A percentile compares a stretch with the other conserved stretches of the same genome.
Conservation (phyloP, 1,140 invertebrate genomes). For the Hesperophylax magnus region DNA sequence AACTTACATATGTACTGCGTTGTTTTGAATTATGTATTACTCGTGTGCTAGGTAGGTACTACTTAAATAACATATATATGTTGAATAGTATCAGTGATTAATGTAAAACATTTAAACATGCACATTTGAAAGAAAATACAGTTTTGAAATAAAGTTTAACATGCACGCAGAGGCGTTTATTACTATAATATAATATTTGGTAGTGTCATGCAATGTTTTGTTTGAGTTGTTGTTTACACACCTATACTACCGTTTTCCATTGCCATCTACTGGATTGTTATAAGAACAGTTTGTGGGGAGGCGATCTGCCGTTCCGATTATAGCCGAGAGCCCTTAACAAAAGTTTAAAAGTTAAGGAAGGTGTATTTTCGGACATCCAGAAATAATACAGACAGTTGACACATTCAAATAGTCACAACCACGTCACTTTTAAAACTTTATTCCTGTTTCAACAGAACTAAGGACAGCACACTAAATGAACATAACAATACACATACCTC, state of each 20-base stretch:
- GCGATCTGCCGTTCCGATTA: constrained; percentile 49
- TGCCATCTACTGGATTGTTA: constrained; percentile 46
- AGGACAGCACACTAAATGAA: constrained; percentile 46
- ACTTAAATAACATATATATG: neutral
- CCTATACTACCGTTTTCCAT: constrained; percentile 53
- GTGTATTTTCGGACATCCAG: constrained; percentile 38
- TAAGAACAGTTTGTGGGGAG: constrained; percentile 43
- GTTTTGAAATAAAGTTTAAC: constrained; percentile 9
- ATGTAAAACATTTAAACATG: constrained; percentile 12
- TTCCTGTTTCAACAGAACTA: constrained; percentile 1
- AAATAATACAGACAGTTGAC: constrained; percentile 30
- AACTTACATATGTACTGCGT: neutral
- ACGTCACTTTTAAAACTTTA: constrained; percentile 39
- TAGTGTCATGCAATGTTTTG: constrained; percentile 50
- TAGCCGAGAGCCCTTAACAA: constrained; percentile 48
- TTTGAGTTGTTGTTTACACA: constrained; percentile 50
- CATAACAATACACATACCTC: constrained; percentile 66
- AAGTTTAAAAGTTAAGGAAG: constrained; percentile 47
- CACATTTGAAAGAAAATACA: constrained; percentile 10
- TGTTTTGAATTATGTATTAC: neutral
- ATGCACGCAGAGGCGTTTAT: constrained; percentile 18
- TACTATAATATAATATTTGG: neutral
- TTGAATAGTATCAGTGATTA: constrained; percentile 27
- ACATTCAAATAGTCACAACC: constrained; percentile 29
- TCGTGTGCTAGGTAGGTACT: neutral